Base-by-base conservation (phyloP, 2,888 invertebrate species). In the Leptinotarsa peninsularis region DNA sequence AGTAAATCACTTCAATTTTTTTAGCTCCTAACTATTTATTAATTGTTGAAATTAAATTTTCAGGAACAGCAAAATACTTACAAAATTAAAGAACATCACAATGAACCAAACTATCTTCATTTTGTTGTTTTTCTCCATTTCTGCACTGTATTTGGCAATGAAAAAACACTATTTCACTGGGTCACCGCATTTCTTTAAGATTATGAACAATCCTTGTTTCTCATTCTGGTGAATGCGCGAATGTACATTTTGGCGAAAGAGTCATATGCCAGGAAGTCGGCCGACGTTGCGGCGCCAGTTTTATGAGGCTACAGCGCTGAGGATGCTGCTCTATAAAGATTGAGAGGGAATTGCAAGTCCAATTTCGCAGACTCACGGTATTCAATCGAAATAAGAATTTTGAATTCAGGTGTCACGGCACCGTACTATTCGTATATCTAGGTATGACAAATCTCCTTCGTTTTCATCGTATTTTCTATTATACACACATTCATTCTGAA, bases 1-100 rank as follows among this genome's bases (percentile, higher is more conserved):
- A 13, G 43, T 43, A 13, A 33, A 33, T 33, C 33, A 7, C 7
- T 33, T 33, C 7, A 7, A 7, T 33, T 33, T 33, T 33, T 33
- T 33, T 7, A 33, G 33, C 7, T 43, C 43, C 43, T 43, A 10
- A 10, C 33, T 33, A 13, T 43, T 13, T 33, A 13, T 43, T 13
- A 43, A 43, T 10, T 43, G 10, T 10, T 43, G 10, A 10, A 43
- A 10, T 3, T 10, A 73, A 75, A 75, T 18, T 73, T 49, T 23
- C 43, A 60, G 18, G 17, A 17, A 67, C 18, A 66, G n/a, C 33
- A 49, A n/a, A 54, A 21, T 69, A 85, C 85, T 84, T 79, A 85
- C 85, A 76, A 85, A 85, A 82, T 85, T 85, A 43, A 84, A 80
- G 66, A 84, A 76, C 81, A 85, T 84, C 68, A 85, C 80, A 17